These are phyloP conservation scores for Brienomyrus brachyistius DNA, from an alignment of 2,113 vertebrate species.

Conservation along the genomic window DNA sequence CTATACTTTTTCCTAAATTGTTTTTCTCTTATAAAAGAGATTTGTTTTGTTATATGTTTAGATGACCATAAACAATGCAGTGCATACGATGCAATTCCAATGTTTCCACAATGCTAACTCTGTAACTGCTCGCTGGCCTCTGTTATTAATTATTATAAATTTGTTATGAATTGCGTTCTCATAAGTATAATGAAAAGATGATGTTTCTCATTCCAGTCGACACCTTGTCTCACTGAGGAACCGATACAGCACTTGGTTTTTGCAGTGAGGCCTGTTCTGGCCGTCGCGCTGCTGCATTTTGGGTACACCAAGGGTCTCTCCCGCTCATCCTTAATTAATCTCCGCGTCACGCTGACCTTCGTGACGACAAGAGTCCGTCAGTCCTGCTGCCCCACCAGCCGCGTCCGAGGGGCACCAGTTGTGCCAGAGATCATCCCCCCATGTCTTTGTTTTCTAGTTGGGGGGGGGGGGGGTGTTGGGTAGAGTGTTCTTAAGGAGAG, in stretches of 20 bases:
- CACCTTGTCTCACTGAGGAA: background rate
- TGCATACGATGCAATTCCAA: background rate
- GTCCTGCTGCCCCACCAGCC: background rate
- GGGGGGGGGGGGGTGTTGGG: background rate
- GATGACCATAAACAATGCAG: background rate
- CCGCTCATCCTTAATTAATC: background rate
- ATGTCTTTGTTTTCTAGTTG: background rate
- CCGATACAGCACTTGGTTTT: background rate
- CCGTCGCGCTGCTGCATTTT: background rate
- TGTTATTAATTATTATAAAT: background rate
- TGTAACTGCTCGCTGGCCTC: background rate
- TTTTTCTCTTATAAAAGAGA: background rate
- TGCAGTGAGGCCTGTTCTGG: background rate
- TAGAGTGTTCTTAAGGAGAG: background rate
- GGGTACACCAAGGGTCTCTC: background rate
- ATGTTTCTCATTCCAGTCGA: background rate
- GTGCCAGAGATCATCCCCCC: background rate
- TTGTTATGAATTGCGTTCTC: background rate
- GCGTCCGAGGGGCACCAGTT: background rate
- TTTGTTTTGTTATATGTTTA: background rate
- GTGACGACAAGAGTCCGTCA: background rate
- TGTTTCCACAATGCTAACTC: background rate
- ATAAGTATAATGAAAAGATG: background rate
- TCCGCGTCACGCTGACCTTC: background rate
- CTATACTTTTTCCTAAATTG: background rate